These are phyloP conservation scores for Trachythela sp. DNA, from an alignment of 64 coral and sea anemone species.

Conservation along the genomic window DNA sequence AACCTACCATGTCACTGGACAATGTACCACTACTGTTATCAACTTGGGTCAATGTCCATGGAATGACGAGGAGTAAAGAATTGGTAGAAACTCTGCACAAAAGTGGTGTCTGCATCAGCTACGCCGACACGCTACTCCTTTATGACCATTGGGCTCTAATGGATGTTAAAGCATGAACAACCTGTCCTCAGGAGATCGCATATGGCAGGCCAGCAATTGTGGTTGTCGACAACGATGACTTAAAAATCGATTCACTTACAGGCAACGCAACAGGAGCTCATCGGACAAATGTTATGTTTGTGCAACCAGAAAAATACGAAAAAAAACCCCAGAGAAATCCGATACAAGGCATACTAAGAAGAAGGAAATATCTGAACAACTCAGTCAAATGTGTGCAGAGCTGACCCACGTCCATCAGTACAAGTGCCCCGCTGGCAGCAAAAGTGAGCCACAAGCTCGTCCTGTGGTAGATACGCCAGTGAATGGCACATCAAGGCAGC, in stretches of 20 bases:
- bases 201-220: neutral
- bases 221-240: neutral
- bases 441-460: conserved; percentile 1
- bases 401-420: conserved; percentile 4
- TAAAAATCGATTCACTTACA: neutral
- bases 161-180: neutral
- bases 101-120: conserved; percentile 20
- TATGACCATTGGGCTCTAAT: conserved; percentile 17
- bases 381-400: neutral
- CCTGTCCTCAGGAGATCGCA: conserved; percentile 2
- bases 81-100: conserved; percentile 22
- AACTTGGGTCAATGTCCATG: conserved; percentile 11
- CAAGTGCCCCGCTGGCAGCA: conserved; percentile 1
- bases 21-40: neutral
- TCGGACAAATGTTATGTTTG: neutral
- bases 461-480: neutral
- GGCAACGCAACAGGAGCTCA: neutral
- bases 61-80: conserved; percentile 6
- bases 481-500: conserved; percentile 16
- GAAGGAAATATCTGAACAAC: conserved; percentile 1
- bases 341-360: neutral
- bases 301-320: neutral
- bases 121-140: conserved; percentile 3
- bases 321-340: neutral
- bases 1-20: conserved; percentile 2